Evolutionary conservation across 2,113 vertebrate species (phyloP), one percentile per base, ranked within the genome.

Genomic region (Semnornis frantzii): DNA sequence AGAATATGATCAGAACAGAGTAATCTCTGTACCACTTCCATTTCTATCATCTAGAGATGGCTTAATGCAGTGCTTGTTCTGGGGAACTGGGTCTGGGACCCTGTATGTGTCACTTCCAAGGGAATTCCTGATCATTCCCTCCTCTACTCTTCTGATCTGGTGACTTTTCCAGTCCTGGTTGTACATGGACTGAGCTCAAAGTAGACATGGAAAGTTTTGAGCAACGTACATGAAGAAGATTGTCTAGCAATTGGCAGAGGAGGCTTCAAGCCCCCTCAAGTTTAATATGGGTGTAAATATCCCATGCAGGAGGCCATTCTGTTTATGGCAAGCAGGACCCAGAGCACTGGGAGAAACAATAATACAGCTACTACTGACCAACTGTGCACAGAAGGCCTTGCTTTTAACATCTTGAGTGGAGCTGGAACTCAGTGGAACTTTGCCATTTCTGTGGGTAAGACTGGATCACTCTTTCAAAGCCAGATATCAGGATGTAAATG

Each of bases 371-470:
- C 11, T 69, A 23, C 2, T 1, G 3, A 74, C 44, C 39, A 31
- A 0, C 8, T 65, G 28, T 34, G 18, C 54, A 55, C 24, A 78
- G 30, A 27, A 4, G 10, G 14, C 16, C 15, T 73, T 0, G 0
- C 14, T 89, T 65, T 48, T 58, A 77, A 24, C 8, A 15, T 12
- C 2, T 7, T 16, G 23, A 54, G 14, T 33, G 13, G 21, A 66
- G 34, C 10, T 25, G 42, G 75, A 57, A 48, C 12, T 1, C 2
- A 62, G 46, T n/a, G 33, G 11, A 82, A n/a, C 17, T 68, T 34
- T 3, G 44, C 21, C 5, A 25, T 77, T 81, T 70, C 8, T 70
- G 4, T 31, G 23, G 23, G 34, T 44, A 86, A 77, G 50, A 42
- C 68, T 58, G 46, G 28, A 77, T 87, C 16, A 13, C 25, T 39